Evolutionary conservation across 1,140 invertebrate genomes (phyloP).

Genomic region (Spodoptera litura): DNA sequence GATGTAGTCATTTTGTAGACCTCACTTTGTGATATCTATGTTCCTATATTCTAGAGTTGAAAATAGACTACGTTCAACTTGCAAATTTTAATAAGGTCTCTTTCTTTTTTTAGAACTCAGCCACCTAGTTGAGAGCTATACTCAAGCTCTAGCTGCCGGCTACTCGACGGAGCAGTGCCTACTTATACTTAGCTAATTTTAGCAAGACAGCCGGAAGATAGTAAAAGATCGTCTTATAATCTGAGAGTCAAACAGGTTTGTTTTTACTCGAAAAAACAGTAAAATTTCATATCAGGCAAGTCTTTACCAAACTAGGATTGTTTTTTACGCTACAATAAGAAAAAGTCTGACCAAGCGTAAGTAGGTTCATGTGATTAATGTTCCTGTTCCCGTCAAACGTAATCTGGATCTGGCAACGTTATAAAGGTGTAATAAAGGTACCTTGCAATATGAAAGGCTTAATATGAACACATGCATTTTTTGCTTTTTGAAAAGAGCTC

Average conservation of each 20-base stretch:
- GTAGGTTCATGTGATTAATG: slow-evolving; percentile 4
- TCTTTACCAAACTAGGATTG: background rate
- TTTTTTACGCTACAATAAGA: slow-evolving; percentile 11
- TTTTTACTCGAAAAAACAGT: no score
- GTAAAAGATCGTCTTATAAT: no score
- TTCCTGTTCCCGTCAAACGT: slow-evolving; percentile 5
- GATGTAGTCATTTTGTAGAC: background rate
- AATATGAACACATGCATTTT: background rate
- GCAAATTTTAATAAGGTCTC: no score
- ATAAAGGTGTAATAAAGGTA: slow-evolving; percentile 28
- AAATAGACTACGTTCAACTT: no score
- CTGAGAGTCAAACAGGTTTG: no score
- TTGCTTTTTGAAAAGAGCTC: background rate
- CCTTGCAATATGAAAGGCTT: slow-evolving; percentile 8
- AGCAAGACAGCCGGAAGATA: no score
- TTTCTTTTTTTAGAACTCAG: no score
- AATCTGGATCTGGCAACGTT: slow-evolving; percentile 26
- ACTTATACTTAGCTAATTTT: no score
- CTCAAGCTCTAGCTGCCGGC: no score
- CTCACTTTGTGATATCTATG: background rate
- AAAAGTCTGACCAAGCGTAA: slow-evolving; percentile 10
- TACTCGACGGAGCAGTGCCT: no score
- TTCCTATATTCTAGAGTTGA: background rate
- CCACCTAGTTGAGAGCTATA: no score
- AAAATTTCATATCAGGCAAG: no score